Evolutionary conservation across 2,888 invertebrate genomes (phyloP).

Genomic region (Andrena bucephala): DNA sequence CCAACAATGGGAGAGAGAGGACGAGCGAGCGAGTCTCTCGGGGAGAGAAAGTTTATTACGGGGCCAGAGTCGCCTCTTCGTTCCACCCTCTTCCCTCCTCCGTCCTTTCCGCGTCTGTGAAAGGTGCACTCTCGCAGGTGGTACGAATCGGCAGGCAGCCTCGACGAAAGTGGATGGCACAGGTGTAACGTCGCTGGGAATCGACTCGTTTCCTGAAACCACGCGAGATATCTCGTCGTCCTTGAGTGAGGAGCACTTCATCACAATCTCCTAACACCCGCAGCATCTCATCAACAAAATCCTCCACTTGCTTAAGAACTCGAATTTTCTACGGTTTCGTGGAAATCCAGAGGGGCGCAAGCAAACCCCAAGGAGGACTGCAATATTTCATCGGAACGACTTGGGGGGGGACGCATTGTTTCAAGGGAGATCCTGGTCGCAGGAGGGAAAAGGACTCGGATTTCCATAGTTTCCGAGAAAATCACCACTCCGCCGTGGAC

Average conservation of each 20-base stretch:
- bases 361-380: background rate
- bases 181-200: conserved; percentile 61
- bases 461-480: conserved; percentile 63
- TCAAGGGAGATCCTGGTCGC: background rate
- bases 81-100: conserved; percentile 19
- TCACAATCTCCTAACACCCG: no score
- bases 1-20: conserved; percentile 47
- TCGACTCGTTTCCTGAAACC: conserved; percentile 37
- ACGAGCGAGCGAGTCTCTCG: conserved; percentile 14
- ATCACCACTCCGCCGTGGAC: conserved; percentile 29
- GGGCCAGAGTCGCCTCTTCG: conserved; percentile 54
- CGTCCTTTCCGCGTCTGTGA: conserved; percentile 42
- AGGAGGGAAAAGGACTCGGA: conserved; percentile 20
- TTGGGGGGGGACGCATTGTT: background rate
- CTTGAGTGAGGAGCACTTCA: no score
- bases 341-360: background rate
- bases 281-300: no score
- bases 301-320: no score
- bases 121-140: conserved; percentile 64
- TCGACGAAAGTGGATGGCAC: conserved; percentile 64
- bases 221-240: conserved; percentile 5
- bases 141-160: conserved; percentile 61
- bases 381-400: background rate
- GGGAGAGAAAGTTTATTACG: conserved; percentile 72
- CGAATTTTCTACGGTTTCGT: no score